Base-by-base conservation (phyloP, 2,797 vertebrate species). In the Premnoplex brunnescens region DNA sequence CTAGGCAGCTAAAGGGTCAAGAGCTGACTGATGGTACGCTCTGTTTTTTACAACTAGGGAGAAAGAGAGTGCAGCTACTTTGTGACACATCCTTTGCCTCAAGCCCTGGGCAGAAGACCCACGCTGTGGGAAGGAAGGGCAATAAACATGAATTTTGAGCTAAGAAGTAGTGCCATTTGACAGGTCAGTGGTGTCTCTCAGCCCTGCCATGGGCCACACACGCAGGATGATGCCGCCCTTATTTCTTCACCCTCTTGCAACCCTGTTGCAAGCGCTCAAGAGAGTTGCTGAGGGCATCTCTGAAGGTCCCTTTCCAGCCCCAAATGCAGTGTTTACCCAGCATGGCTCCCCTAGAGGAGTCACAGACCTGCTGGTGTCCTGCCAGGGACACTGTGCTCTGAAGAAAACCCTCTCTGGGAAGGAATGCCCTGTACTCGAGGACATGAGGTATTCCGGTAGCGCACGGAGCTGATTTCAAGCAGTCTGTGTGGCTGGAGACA, bases 351-450 rank as follows among this genome's bases (percentile, higher is more conserved):
- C 32, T 52, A 52, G 7, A 54, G 54, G 46, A 96, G 55, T 80
- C 72, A 9, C 44, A 75, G 79, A 36, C 54, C 77, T 62, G n/a
- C 54, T 91, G 63, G 43, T 75, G 79, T 46, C 54, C 43, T 75
- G 73, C 95, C 89, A 89, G 82, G 84, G 64, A 80, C 68, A 44
- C 67, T 1, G 12, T 24, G 78, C 30, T 77, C 75, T 60, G 56
- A 37, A 91, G 77, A 62, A 76, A 95, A 49, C 75, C 81, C 60
- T 85, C 69, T 66, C 63, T 87, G 69, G 91, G 93, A 91, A 93
- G 76, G 82, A 85, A 63, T 89, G 58, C 68, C 82, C 73, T 81
- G 62, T 72, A 32, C 69, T 81, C 48, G 26, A 93, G 69, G 73
- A 84, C 63, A 11, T 3, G 54, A 92, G 68, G 73, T 21, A 79